These are phyloP conservation scores for Flexamia atlantica DNA, from an alignment of 2,888 invertebrate species.

Conservation along the genomic window DNA sequence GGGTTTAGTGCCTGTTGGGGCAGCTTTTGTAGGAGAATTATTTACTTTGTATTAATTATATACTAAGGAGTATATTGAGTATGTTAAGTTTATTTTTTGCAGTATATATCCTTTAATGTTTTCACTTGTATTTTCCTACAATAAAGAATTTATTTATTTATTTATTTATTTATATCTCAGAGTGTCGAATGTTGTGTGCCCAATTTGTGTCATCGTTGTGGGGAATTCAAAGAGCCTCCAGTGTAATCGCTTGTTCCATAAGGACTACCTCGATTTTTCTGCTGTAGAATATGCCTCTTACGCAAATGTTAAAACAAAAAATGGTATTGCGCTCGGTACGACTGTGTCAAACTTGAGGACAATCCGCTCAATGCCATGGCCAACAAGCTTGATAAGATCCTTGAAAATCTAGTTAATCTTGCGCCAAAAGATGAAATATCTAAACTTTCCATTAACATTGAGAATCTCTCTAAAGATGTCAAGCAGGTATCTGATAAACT, in stretches of 20 bases:
- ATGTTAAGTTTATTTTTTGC: too few relatives aligned
- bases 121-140: too few relatives aligned
- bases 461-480: constrained; percentile 30
- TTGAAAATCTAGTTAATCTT: background rate
- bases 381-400: too few relatives aligned
- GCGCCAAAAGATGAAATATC: background rate
- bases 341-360: constrained; percentile 13
- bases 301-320: constrained; percentile 10
- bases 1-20: too few relatives aligned
- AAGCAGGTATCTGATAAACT: constrained; percentile 5
- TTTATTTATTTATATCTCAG: too few relatives aligned
- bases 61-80: too few relatives aligned
- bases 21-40: too few relatives aligned
- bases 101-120: too few relatives aligned
- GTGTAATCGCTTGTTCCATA: constrained; percentile 5
- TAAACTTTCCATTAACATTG: constrained; percentile 1
- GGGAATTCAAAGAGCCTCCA: constrained; percentile 7
- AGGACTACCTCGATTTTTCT: background rate
- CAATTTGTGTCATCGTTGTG: constrained; percentile 6
- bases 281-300: constrained; percentile 11
- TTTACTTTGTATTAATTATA: too few relatives aligned
- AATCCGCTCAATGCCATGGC: too few relatives aligned
- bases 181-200: background rate
- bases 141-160: too few relatives aligned
- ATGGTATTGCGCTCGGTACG: background rate